Evolutionary conservation across 2,113 vertebrate species (phyloP).

Genomic region (Bufo bufo): DNA sequence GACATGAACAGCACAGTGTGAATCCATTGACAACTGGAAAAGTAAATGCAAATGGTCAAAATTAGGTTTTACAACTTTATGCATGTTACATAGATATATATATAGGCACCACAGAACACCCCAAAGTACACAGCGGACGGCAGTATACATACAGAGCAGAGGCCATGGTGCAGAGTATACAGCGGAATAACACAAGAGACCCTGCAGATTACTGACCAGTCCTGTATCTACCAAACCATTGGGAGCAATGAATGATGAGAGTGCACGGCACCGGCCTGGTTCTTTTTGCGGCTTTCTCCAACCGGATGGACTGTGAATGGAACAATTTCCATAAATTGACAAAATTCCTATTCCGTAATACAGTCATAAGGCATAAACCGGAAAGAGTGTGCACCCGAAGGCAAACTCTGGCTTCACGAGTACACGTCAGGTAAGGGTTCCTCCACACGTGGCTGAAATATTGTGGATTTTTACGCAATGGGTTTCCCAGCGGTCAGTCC

Average conservation of each 20-base stretch:
- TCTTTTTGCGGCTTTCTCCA: neutral
- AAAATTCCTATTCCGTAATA: neutral
- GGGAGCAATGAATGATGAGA: neutral
- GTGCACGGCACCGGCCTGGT: neutral
- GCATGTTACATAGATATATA: slow-evolving; percentile 17
- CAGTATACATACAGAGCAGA: neutral
- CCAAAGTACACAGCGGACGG: slow-evolving; percentile 2
- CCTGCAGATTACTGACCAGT: neutral
- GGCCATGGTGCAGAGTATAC: neutral
- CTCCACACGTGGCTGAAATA: too few relatives aligned
- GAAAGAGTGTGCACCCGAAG: neutral
- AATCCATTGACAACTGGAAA: slow-evolving; percentile 6
- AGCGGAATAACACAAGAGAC: neutral
- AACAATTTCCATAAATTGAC: neutral
- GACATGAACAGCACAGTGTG: slow-evolving; percentile 17
- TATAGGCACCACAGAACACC: slow-evolving; percentile 2
- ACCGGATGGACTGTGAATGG: neutral
- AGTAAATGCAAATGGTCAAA: neutral
- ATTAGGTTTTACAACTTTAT: neutral
- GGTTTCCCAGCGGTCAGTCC: too few relatives aligned
- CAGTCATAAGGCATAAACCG: neutral
- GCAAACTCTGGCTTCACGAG: too few relatives aligned
- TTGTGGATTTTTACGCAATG: too few relatives aligned
- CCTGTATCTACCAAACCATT: neutral
- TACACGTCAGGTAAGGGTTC: too few relatives aligned